Conservation (phyloP, 2,113 vertebrate genomes). For the Coptodon bakossiorum region DNA sequence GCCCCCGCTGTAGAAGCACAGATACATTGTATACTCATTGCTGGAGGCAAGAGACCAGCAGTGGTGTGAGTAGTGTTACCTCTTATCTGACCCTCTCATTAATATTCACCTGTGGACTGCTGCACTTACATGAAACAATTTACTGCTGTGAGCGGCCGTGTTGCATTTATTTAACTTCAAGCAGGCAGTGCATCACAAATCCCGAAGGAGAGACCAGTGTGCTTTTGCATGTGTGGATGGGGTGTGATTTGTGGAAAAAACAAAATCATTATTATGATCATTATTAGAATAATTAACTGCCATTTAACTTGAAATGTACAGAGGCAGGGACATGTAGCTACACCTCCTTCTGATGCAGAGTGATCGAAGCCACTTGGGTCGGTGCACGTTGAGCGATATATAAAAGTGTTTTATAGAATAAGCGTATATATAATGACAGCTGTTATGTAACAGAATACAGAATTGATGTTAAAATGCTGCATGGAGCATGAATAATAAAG, state of each 20-base stretch:
- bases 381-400: not conserved
- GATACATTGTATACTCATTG: not conserved
- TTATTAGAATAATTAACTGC: not conserved
- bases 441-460: not conserved
- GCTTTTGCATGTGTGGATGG: not conserved
- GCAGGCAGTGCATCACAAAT: not conserved
- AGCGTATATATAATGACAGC: not conserved
- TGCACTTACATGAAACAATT: not conserved
- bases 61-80: not conserved
- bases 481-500: not conserved
- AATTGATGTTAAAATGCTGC: not conserved
- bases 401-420: not conserved
- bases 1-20: not conserved
- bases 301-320: not conserved
- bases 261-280: not conserved
- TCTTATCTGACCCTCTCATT: not conserved
- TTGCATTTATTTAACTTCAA: not conserved
- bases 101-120: not conserved
- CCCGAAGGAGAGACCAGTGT: not conserved
- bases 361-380: not conserved
- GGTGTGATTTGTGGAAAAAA: not conserved
- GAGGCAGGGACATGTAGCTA: not conserved
- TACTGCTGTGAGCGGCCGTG: not conserved
- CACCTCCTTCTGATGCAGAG: not conserved
- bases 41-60: not conserved